Evolutionary conservation across 2,113 vertebrate species (phyloP).

Genomic region (Nicator chloris): DNA sequence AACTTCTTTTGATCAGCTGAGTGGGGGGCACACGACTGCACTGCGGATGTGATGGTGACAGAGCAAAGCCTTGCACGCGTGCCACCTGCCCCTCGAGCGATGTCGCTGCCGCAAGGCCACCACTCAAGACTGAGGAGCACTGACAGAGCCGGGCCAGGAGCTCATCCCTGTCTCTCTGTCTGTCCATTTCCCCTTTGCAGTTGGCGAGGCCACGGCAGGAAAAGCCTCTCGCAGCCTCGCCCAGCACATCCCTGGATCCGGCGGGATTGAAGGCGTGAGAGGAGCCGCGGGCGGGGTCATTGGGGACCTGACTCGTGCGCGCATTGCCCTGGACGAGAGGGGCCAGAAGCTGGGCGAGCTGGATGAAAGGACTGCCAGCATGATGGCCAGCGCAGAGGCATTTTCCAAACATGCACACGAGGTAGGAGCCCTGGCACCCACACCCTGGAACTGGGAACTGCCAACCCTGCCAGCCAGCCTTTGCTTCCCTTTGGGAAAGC

Average conservation of each 20-base stretch:
- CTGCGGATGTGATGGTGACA: too few relatives aligned
- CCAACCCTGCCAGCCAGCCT: background rate
- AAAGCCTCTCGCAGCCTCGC: conserved; percentile 92
- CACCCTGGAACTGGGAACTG: background rate
- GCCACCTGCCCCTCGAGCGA: accelerated
- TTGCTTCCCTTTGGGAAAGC: background rate
- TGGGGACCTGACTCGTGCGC: conserved; percentile 88
- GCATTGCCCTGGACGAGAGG: conserved; percentile 93
- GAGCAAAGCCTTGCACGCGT: accelerated
- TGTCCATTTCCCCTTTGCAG: conserved; percentile 57
- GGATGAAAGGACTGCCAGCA: conserved; percentile 91
- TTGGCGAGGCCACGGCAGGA: conserved; percentile 92
- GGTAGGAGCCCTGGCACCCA: conserved; percentile 67
- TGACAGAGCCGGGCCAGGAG: background rate
- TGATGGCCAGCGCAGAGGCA: conserved; percentile 93
- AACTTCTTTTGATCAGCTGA: background rate
- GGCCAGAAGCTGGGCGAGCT: conserved; percentile 94
- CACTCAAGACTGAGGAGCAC: accelerated
- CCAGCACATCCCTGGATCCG: conserved; percentile 93
- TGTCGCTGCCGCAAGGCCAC: accelerated
- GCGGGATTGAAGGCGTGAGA: conserved; percentile 86
- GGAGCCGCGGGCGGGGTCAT: conserved; percentile 87
- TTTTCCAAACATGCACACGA: conserved; percentile 98
- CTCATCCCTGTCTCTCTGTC: background rate
- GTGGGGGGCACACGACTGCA: accelerated